Conservation (phyloP, 2,113 vertebrate genomes). For the Neolamprologus variostigma region DNA sequence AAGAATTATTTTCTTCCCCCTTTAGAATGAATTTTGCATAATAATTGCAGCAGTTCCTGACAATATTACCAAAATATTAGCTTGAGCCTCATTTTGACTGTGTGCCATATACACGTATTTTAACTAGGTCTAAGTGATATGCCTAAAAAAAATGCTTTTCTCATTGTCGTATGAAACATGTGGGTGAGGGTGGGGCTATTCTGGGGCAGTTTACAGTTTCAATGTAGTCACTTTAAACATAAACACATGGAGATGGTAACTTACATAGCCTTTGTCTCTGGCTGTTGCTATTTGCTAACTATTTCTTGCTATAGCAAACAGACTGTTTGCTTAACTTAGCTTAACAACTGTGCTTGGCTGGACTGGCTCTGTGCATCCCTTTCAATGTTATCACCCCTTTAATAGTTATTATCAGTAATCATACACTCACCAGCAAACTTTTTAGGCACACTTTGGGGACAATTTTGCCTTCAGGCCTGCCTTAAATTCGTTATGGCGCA, state of each 20-base stretch:
- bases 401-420: not conserved
- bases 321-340: not conserved
- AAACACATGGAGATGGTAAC: not conserved
- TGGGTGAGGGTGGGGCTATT: not conserved
- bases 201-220: not conserved
- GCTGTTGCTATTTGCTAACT: not conserved
- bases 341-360: not conserved
- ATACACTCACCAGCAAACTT: not conserved
- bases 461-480: not conserved
- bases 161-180: not conserved
- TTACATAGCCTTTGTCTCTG: not conserved
- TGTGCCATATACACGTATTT: not conserved
- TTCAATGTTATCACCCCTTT: not conserved
- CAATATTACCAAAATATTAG: not conserved
- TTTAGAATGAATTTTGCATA: not conserved
- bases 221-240: not conserved
- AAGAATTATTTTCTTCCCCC: not conserved
- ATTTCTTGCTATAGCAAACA: not conserved
- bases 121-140: not conserved
- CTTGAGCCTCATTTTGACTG: not conserved
- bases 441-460: not conserved
- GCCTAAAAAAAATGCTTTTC: not conserved
- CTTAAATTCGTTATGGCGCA: not conserved
- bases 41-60: not conserved
- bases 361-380: not conserved